Base-by-base conservation (phyloP, 2,888 invertebrate genomes). In the Philonicus albiceps region DNA sequence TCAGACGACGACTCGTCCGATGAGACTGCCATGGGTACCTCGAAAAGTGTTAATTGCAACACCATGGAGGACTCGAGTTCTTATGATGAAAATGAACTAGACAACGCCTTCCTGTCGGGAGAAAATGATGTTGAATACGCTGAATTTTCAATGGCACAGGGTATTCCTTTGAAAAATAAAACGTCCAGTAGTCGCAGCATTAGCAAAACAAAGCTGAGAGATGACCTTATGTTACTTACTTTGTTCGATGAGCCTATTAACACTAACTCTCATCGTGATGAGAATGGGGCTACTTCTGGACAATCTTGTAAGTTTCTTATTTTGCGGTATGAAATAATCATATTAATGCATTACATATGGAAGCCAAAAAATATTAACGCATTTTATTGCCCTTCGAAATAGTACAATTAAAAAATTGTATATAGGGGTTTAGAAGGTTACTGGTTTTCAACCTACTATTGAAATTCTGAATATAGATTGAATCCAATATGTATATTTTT, bases 91-190 rank as follows among this genome's bases (percentile, higher is more conserved):
- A 97, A 97, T 90, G 97, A 88, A 5, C 96, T 96, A 0, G 97
- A 97, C 90, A 96, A 96, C 89, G 96, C 97, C 92, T 96, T 96
- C 3, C 96, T 97, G 94, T 96, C 96, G 89, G 96, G 95, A 88
- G 95, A 95, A 90, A 95, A 95, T 90, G 95, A 95, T 90, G 94
- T 95, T 11, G 95, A 95, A 90, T 94, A 94, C 89, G 94, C 93
- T 0, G 94, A 94, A 90, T 92, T 94, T 72, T 93, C 93, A 30
- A 93, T 93, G 92, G 22, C 84, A 3, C 73, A 84, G 13, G 84
- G 84, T 16, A 73, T 73, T 6, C 40, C 73, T 2, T 22, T 87
- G 86, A 19, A 88, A 87, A 84, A 80, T 87, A 80, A 86, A 86
- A 81, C 84, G 31, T 19, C 76, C 72, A 31, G 30, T 16, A n/a